A percentile compares a stretch with the other conserved stretches of the same genome.
Evolutionary conservation across 2,113 vertebrate genomes (phyloP).

Genomic region (Mesoclemmys tuberculata): DNA sequence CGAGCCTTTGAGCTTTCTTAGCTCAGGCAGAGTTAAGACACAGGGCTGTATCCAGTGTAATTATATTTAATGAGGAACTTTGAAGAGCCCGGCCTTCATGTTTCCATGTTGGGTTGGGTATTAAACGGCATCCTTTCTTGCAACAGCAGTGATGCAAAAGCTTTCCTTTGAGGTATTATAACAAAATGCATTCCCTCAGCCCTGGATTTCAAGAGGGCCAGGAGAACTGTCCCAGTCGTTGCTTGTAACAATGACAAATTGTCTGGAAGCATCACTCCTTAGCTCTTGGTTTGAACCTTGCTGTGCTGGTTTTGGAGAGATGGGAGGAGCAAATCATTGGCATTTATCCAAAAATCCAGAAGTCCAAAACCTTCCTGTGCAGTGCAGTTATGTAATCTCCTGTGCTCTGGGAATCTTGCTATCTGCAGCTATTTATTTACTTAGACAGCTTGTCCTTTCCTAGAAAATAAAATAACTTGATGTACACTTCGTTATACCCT

Average conservation of each 20-base stretch:
- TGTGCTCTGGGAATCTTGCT: accelerated
- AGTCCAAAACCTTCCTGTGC: background rate
- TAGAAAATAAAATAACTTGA: no score
- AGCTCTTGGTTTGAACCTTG: background rate
- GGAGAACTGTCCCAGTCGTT: background rate
- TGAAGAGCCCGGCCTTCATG: background rate
- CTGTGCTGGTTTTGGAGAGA: background rate
- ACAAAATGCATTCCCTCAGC: background rate
- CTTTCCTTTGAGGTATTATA: background rate
- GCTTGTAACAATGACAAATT: background rate
- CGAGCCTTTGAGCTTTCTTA: background rate
- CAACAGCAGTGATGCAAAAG: accelerated
- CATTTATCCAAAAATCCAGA: background rate
- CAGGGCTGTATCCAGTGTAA: accelerated
- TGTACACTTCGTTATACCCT: no score
- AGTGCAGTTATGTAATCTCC: accelerated
- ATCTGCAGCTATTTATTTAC: background rate
- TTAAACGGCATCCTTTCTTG: background rate
- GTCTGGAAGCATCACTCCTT: background rate
- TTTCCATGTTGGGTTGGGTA: accelerated
- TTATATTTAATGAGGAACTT: background rate
- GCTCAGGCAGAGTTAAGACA: background rate
- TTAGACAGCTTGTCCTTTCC: background rate
- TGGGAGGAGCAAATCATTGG: background rate
- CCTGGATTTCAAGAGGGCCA: background rate